Evolutionary conservation across 2,797 vertebrate species (phyloP).

Genomic region (Pseudochirops cupreus): DNA sequence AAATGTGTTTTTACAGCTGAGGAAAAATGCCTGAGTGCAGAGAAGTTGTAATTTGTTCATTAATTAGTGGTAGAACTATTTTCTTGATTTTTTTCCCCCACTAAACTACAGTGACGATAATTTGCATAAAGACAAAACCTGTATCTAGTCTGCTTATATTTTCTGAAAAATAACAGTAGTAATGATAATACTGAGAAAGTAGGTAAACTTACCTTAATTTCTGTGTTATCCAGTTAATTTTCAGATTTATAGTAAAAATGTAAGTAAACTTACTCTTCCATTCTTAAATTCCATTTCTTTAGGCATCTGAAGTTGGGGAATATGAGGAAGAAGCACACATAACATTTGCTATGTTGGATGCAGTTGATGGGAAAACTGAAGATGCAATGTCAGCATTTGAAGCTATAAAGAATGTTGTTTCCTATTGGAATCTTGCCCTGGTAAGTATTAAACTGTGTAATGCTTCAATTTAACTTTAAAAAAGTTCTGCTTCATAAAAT

Average conservation of each 20-base stretch:
- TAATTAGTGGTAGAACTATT: constrained; percentile 36
- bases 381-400: constrained; percentile 94
- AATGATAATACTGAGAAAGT: constrained; percentile 20
- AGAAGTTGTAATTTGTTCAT: not conserved
- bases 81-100: constrained; percentile 8
- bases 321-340: constrained; percentile 93
- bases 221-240: constrained; percentile 51
- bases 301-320: constrained; percentile 89
- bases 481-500: constrained; percentile 48
- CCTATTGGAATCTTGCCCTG: constrained; percentile 95
- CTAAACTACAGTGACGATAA: not conserved
- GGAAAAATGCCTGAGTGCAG: not conserved
- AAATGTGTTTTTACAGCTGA: constrained; percentile 39
- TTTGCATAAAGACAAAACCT: not conserved
- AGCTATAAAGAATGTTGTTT: constrained; percentile 92
- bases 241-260: constrained; percentile 1
- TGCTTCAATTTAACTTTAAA: constrained; percentile 45
- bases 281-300: constrained; percentile 48
- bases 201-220: constrained; percentile 10
- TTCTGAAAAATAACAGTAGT: not conserved
- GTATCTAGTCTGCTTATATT: not conserved
- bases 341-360: constrained; percentile 91
- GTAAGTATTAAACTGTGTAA: constrained; percentile 83
- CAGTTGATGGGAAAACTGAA: constrained; percentile 95
- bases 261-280: constrained; percentile 21